Conservation (phyloP, 2,113 vertebrate genomes). For the Nymphicus hollandicus region DNA sequence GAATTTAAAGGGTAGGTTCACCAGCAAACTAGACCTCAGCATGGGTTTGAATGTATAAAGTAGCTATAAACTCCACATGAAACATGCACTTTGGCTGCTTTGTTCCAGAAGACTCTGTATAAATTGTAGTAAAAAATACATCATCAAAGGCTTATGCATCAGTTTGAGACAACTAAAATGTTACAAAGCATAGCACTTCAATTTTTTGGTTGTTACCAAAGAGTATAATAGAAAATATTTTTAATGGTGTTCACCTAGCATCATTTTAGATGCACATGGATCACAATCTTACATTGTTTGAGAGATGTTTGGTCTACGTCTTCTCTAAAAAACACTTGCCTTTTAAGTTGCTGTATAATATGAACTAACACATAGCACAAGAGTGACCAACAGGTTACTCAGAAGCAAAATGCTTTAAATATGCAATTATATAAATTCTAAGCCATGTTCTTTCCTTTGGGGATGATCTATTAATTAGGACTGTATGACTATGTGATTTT, state of each 20-base stretch:
- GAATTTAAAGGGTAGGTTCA: not conserved
- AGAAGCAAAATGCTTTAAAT: not conserved
- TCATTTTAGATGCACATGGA: not conserved
- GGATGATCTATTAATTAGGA: conserved; percentile 39
- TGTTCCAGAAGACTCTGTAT: not conserved
- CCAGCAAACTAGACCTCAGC: not conserved
- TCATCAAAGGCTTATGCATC: not conserved
- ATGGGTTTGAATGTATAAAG: not conserved
- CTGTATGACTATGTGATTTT: conserved; percentile 46
- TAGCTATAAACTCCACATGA: not conserved
- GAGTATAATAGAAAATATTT: not conserved
- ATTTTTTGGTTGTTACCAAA: not conserved
- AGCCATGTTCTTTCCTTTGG: conserved; percentile 2
- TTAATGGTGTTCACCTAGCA: not conserved
- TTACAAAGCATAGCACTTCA: not conserved
- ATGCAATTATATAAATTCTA: conserved; percentile 5
- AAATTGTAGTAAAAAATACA: not conserved
- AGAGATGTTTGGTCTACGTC: not conserved
- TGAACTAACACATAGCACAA: not conserved
- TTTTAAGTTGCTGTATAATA: not conserved
- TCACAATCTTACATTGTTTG: not conserved
- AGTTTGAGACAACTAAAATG: not conserved
- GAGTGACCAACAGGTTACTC: not conserved
- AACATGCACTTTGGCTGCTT: not conserved
- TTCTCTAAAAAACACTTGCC: not conserved